phyloP scores from a whole-genome alignment of 2,888 invertebrate genomes.

The Allygus modestus region DNA sequence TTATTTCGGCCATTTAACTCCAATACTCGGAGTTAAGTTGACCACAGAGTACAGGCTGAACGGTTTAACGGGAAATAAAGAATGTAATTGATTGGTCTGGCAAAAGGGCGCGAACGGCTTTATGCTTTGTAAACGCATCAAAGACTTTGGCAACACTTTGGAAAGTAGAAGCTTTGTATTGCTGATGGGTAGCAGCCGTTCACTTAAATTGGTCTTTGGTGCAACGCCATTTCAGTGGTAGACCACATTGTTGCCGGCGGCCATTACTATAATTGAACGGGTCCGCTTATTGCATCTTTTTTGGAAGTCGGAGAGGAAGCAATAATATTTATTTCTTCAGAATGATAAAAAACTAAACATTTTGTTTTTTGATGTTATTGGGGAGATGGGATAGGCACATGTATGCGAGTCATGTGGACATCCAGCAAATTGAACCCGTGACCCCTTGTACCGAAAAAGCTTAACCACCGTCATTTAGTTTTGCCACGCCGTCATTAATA shows the following conservation, averaged over 20 bases:
- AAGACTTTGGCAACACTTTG: constrained; percentile 47
- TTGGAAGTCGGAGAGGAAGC: not conserved
- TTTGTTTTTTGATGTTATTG: no score
- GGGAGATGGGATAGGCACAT: no score
- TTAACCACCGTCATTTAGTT: no score
- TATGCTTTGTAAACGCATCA: constrained; percentile 56
- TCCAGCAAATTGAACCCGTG: no score
- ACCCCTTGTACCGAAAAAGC: no score
- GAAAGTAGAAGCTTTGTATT: constrained; percentile 47
- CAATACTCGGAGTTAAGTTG: constrained; percentile 44
- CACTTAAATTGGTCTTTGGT: constrained; percentile 47
- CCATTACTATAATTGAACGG: constrained; percentile 46
- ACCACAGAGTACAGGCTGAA: constrained; percentile 48
- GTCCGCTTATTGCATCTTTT: not conserved
- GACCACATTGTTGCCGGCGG: constrained; percentile 35
- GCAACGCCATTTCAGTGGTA: constrained; percentile 29
- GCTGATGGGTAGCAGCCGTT: constrained; percentile 22
- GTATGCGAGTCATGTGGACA: no score
- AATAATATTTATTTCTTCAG: not conserved
- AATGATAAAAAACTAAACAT: no score
- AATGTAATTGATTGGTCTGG: constrained; percentile 54
- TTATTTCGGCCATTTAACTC: constrained; percentile 48
- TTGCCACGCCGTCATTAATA: no score
- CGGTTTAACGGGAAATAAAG: constrained; percentile 56
- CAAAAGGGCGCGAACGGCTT: constrained; percentile 56